Conservation (phyloP, 2,888 invertebrate species). For the Silvanus unidentatus region DNA sequence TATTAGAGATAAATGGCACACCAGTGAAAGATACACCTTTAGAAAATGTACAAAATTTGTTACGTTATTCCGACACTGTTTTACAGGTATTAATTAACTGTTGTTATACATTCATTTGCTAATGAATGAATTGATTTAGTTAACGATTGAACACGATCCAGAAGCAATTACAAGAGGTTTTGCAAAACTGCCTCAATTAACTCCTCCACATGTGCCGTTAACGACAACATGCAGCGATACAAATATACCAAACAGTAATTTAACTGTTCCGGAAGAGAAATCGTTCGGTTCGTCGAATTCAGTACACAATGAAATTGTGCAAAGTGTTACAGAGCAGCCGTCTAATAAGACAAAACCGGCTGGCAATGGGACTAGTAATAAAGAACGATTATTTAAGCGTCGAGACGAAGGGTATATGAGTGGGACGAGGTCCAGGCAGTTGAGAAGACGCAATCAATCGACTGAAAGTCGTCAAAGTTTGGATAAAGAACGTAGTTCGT, state of each 20-base stretch:
- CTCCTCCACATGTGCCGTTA: conserved; percentile 33
- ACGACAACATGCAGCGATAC: conserved; percentile 46
- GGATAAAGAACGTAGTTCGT: conserved; percentile 78
- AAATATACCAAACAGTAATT: conserved; percentile 40
- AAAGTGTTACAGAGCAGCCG: conserved; percentile 4
- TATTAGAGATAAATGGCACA: conserved; percentile 88
- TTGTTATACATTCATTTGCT: background rate
- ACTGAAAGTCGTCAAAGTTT: conserved; percentile 37
- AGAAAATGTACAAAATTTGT: conserved; percentile 70
- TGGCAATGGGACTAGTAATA: conserved; percentile 20
- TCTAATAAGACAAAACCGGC: conserved; percentile 3
- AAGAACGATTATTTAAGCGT: conserved; percentile 51
- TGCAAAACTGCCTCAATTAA: conserved; percentile 16
- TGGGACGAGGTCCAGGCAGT: conserved; percentile 57
- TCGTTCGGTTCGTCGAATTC: conserved; percentile 31
- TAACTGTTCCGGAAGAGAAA: conserved; percentile 21
- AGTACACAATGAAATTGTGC: conserved; percentile 22
- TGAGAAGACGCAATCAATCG: conserved; percentile 52
- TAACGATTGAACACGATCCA: conserved; percentile 88
- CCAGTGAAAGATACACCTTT: conserved; percentile 76
- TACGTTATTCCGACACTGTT: conserved; percentile 65
- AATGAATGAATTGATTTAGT: conserved; percentile 43
- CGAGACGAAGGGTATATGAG: conserved; percentile 57
- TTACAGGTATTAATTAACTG: conserved; percentile 66
- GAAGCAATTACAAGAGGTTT: conserved; percentile 56